Percentiles rank a stretch among this genome's conserved stretches.
Evolutionary conservation across 2,888 invertebrate genomes (phyloP).

Genomic region (Eupithecia subumbrata): DNA sequence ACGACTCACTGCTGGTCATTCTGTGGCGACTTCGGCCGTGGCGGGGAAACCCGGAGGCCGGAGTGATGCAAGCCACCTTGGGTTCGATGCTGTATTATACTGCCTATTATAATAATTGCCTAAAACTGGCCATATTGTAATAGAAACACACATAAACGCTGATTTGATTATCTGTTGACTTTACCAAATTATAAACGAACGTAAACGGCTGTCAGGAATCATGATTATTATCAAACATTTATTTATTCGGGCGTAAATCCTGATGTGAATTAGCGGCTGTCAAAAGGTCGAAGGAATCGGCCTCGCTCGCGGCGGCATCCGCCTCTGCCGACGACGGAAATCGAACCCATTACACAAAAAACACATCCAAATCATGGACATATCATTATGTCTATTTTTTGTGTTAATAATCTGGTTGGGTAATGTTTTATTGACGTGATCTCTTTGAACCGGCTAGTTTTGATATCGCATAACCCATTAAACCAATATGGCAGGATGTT

Average conservation of each 20-base stretch:
- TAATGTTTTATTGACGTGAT: slow-evolving; percentile 9
- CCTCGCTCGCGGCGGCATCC: slow-evolving; percentile 72
- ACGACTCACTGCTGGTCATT: slow-evolving; percentile 11
- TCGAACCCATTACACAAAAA: slow-evolving; percentile 58
- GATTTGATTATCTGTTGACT: not conserved
- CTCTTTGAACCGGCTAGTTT: slow-evolving; percentile 8
- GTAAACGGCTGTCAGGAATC: not conserved
- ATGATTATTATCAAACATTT: not conserved
- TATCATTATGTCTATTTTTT: slow-evolving; percentile 24
- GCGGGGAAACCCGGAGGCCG: slow-evolving; percentile 54
- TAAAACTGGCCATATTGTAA: slow-evolving; percentile 8
- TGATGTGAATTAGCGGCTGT: slow-evolving; percentile 19
- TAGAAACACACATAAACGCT: not conserved
- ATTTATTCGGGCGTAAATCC: slow-evolving; percentile 18
- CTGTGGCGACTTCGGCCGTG: slow-evolving; percentile 7
- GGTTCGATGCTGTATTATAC: slow-evolving; percentile 20
- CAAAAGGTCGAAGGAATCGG: slow-evolving; percentile 50
- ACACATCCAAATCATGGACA: slow-evolving; percentile 27
- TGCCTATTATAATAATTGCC: slow-evolving; percentile 31
- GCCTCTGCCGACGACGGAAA: slow-evolving; percentile 63
- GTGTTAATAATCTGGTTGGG: slow-evolving; percentile 15
- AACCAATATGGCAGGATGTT: not conserved
- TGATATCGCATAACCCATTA: not conserved
- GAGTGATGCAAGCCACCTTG: slow-evolving; percentile 36
- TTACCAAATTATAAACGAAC: not conserved